Evolutionary conservation across 2,888 invertebrate species (phyloP).

Genomic region (Mythimna lalbum): DNA sequence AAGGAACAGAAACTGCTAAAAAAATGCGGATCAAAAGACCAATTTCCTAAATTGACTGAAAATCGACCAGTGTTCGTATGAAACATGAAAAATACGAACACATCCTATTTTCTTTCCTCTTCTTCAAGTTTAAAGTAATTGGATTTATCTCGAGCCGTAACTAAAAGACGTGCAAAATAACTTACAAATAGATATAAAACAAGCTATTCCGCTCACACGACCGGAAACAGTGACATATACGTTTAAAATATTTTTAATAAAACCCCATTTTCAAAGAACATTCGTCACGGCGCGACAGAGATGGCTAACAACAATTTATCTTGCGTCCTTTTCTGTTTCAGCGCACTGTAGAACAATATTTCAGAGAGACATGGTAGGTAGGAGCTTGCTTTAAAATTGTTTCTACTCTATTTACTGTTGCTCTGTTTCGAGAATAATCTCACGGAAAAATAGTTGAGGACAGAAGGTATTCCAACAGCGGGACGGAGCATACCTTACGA

Average conservation of each 20-base stretch:
- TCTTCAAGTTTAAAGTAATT: constrained; percentile 42
- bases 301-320: constrained; percentile 71
- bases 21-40: constrained; percentile 18
- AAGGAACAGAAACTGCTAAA: constrained; percentile 15
- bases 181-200: constrained; percentile 35
- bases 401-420: constrained; percentile 50
- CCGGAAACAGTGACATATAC: constrained; percentile 30
- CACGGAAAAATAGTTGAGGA: constrained; percentile 22
- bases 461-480: constrained; percentile 11
- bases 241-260: constrained; percentile 65
- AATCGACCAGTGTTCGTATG: constrained; percentile 12
- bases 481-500: constrained; percentile 19
- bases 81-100: constrained; percentile 16
- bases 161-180: constrained; percentile 20
- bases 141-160: constrained; percentile 44
- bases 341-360: constrained; percentile 67
- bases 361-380: constrained; percentile 63
- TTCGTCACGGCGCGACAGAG: constrained; percentile 51
- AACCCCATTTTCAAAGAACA: constrained; percentile 56
- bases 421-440: constrained; percentile 48
- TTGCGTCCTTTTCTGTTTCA: constrained; percentile 74
- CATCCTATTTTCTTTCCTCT: constrained; percentile 9
- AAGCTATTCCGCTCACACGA: constrained; percentile 31
- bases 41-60: constrained; percentile 32
- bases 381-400: constrained; percentile 63